A percentile compares a stretch with the other conserved stretches of the same genome.
Conservation (phyloP, 2,797 vertebrate genomes). For the Myiotriccus ornatus region DNA sequence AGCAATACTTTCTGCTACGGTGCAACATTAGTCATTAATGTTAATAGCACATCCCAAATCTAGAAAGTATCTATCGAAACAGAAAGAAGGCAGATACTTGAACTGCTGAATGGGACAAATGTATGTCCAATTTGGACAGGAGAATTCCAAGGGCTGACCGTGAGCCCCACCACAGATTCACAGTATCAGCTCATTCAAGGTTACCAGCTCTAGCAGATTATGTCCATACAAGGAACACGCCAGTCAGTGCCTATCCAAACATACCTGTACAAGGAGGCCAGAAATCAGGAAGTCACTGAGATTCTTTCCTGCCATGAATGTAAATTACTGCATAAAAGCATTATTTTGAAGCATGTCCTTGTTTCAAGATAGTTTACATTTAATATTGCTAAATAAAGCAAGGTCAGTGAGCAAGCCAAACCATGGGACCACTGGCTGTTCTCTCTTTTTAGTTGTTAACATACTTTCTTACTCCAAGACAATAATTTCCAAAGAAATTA, state of each 20-base stretch:
- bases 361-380: not conserved
- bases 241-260: not conserved
- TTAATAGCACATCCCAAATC: not conserved
- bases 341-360: not conserved
- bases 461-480: not conserved
- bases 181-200: not conserved
- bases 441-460: not conserved
- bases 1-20: rapidly evolving
- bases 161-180: not conserved
- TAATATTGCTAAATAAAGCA: not conserved
- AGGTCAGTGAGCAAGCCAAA: not conserved
- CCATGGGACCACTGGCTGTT: not conserved
- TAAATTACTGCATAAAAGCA: not conserved
- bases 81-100: not conserved
- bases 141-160: not conserved
- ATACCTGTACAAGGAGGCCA: not conserved
- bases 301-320: not conserved
- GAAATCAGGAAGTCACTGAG: not conserved
- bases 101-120: not conserved
- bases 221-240: not conserved
- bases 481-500: not conserved
- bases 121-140: not conserved
- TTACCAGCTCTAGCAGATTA: not conserved
- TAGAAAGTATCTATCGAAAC: not conserved
- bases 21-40: not conserved